These are phyloP conservation scores for Salpingus planirostris DNA, from an alignment of 2,888 invertebrate species.

Conservation along the genomic window DNA sequence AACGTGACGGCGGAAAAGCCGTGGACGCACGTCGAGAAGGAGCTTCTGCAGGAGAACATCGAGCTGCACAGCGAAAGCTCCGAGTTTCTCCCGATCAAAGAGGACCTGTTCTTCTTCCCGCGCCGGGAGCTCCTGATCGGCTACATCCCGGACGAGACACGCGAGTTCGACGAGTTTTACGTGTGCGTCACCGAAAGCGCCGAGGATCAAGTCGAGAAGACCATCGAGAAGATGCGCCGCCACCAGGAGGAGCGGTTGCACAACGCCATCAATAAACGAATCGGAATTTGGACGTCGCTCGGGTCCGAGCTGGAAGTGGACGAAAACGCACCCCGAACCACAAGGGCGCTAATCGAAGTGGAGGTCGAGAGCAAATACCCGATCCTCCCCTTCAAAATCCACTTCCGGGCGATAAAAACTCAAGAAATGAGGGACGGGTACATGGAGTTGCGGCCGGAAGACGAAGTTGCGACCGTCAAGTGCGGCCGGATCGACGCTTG, in stretches of 20 bases:
- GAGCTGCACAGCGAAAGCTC: constrained; percentile 47
- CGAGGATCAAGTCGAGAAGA: constrained; percentile 43
- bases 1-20: constrained; percentile 65
- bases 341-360: constrained; percentile 53
- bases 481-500: constrained; percentile 49
- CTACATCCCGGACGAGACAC: constrained; percentile 55
- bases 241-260: constrained; percentile 39
- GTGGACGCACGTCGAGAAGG: constrained; percentile 58
- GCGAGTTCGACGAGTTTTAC: constrained; percentile 59
- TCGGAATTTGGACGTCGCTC: constrained; percentile 31
- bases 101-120: constrained; percentile 39
- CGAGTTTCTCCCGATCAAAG: constrained; percentile 41
- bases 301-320: constrained; percentile 61
- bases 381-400: constrained; percentile 34
- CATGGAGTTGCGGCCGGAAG: constrained; percentile 54
- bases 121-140: constrained; percentile 48
- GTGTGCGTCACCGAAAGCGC: constrained; percentile 53
- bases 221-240: constrained; percentile 50
- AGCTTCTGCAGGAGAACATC: constrained; percentile 53
- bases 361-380: constrained; percentile 60
- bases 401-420: constrained; percentile 48
- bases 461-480: constrained; percentile 47
- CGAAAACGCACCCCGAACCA: constrained; percentile 42
- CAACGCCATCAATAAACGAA: constrained; percentile 21
- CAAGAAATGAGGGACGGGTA: constrained; percentile 58